Conservation (phyloP, 2,113 vertebrate species). For the Pyrgilauda ruficollis region DNA sequence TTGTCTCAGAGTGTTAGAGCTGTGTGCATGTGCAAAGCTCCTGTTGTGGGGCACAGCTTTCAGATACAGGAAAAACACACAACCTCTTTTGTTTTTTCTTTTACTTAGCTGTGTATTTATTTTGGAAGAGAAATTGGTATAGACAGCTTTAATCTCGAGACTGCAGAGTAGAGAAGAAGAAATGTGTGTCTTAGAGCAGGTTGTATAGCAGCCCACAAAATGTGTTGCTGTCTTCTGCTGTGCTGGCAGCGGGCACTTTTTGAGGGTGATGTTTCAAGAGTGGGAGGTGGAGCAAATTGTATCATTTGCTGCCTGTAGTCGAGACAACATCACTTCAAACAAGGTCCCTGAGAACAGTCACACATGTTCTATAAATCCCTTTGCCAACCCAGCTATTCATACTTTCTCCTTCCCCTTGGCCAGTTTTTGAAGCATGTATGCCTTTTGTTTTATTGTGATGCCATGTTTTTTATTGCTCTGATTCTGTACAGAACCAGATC, state of each 20-base stretch:
- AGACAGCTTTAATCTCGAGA: background rate
- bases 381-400: rapidly evolving
- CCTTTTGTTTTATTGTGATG: background rate
- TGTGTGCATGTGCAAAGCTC: rapidly evolving
- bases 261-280: background rate
- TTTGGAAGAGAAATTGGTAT: background rate
- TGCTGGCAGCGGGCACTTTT: background rate
- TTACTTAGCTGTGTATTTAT: background rate
- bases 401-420: background rate
- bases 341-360: background rate
- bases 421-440: background rate
- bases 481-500: background rate
- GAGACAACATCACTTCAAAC: background rate
- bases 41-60: background rate
- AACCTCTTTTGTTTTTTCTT: rapidly evolving
- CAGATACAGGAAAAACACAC: background rate
- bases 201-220: background rate
- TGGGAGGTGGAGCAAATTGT: rapidly evolving
- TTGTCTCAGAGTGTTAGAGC: background rate
- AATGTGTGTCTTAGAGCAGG: background rate
- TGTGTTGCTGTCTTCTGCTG: background rate
- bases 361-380: background rate
- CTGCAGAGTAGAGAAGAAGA: background rate
- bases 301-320: background rate
- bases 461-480: background rate